Conservation (phyloP, 2,113 vertebrate species). For the Craseonycteris thonglongyai region DNA sequence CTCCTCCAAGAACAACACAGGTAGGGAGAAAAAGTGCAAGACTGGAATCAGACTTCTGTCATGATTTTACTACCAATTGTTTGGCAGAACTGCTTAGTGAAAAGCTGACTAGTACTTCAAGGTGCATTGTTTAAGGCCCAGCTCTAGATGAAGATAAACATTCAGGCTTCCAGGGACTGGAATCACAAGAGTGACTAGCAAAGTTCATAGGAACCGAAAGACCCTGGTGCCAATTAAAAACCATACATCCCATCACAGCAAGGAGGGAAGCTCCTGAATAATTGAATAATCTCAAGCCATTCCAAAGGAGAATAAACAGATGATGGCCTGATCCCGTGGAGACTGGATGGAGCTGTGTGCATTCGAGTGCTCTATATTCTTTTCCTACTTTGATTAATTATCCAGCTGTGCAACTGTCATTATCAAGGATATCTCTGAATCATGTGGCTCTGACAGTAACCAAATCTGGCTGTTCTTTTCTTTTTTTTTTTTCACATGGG, state of each 20-base stretch:
- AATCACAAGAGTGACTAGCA: slow-evolving; percentile 56
- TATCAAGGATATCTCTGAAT: slow-evolving; percentile 76
- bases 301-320: slow-evolving; percentile 79
- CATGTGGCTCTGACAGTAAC: slow-evolving; percentile 74
- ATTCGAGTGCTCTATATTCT: slow-evolving; percentile 74
- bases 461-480: slow-evolving; percentile 76
- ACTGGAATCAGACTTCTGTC: background rate
- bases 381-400: slow-evolving; percentile 82
- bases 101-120: slow-evolving; percentile 6
- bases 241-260: slow-evolving; percentile 68
- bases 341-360: slow-evolving; percentile 75
- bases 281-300: slow-evolving; percentile 78
- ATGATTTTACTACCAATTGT: slow-evolving; percentile 17
- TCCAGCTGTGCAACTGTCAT: slow-evolving; percentile 75
- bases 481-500: slow-evolving; percentile 46
- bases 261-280: slow-evolving; percentile 78
- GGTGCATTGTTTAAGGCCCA: slow-evolving; percentile 44
- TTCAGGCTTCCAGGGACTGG: slow-evolving; percentile 53
- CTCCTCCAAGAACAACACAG: background rate
- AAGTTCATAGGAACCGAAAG: slow-evolving; percentile 71
- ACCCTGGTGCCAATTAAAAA: slow-evolving; percentile 75
- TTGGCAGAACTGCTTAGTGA: background rate
- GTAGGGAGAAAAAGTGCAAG: background rate
- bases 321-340: slow-evolving; percentile 75
- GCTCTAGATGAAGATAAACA: slow-evolving; percentile 61